Conservation (phyloP, 1,140 invertebrate species). For the Caerostris extrusa region DNA sequence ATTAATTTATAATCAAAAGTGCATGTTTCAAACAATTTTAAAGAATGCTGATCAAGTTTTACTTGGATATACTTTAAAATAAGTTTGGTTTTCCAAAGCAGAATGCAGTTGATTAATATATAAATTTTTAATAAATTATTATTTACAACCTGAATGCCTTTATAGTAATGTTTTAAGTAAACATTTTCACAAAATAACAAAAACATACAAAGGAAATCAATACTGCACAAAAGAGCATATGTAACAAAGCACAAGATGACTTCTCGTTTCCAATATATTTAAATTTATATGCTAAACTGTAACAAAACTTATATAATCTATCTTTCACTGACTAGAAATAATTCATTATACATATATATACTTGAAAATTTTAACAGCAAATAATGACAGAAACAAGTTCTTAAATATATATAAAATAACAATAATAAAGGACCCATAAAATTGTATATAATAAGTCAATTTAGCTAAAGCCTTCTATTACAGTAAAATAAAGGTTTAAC, state of each 20-base stretch:
- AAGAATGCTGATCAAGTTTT: too few relatives aligned
- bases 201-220: too few relatives aligned
- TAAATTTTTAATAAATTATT: too few relatives aligned
- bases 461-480: background rate
- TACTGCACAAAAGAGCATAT: too few relatives aligned
- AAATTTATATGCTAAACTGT: background rate
- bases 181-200: too few relatives aligned
- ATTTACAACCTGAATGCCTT: too few relatives aligned
- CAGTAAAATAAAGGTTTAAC: background rate
- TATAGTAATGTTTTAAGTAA: too few relatives aligned
- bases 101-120: background rate
- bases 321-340: background rate
- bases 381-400: background rate
- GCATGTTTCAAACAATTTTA: too few relatives aligned
- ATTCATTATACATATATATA: background rate
- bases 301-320: background rate
- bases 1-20: too few relatives aligned
- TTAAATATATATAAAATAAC: background rate
- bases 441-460: background rate
- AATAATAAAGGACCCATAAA: too few relatives aligned
- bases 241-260: background rate
- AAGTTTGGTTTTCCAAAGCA: background rate
- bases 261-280: background rate
- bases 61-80: too few relatives aligned
- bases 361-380: background rate